phyloP scores from a whole-genome alignment of 2,113 vertebrate genomes.

The Chaenogobius annularis region DNA sequence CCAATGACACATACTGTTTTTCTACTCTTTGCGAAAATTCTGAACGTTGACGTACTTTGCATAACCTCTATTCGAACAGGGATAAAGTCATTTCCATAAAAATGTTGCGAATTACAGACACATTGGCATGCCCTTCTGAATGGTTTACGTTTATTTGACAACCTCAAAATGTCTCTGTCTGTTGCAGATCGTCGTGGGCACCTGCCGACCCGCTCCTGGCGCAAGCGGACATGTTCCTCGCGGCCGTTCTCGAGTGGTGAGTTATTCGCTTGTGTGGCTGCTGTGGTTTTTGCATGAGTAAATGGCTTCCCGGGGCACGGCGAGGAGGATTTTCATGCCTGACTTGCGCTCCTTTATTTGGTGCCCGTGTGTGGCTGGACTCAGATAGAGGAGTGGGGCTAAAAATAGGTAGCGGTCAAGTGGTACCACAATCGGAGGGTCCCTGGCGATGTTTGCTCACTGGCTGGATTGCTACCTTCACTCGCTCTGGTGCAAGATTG shows the following conservation, averaged over 20 bases:
- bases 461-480: not conserved
- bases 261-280: conserved; percentile 39
- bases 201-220: conserved; percentile 18
- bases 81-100: too few relatives aligned
- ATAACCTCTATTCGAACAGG: too few relatives aligned
- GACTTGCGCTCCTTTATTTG: conserved; percentile 37
- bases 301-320: conserved; percentile 25
- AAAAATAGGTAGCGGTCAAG: conserved; percentile 31
- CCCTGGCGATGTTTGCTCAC: not conserved
- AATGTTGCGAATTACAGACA: not conserved
- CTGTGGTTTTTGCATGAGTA: conserved; percentile 35
- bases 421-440: not conserved
- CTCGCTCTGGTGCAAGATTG: not conserved
- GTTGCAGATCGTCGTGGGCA: conserved; percentile 47
- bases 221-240: conserved; percentile 40
- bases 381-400: conserved; percentile 14
- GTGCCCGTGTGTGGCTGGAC: conserved; percentile 17
- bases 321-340: conserved; percentile 26
- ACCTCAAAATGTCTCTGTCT: conserved; percentile 28
- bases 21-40: too few relatives aligned
- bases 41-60: too few relatives aligned
- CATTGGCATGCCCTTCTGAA: not conserved
- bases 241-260: conserved; percentile 52
- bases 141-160: conserved; percentile 39
- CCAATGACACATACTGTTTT: too few relatives aligned